phyloP scores from a whole-genome alignment of 1,140 invertebrate species.

The Caenorhabditis inopinata region DNA sequence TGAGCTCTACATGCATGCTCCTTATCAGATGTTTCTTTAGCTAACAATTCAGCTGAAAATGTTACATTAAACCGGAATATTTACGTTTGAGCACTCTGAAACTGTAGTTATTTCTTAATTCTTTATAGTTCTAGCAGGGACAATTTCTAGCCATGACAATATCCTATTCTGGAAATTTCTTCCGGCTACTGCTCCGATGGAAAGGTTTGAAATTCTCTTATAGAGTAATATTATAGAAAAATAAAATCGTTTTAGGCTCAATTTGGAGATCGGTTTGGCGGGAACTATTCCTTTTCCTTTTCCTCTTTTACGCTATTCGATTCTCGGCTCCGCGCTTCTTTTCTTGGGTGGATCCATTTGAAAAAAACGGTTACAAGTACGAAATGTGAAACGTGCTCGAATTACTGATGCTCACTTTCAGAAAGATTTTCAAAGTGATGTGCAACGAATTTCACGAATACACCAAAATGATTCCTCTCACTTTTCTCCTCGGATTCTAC shows the following conservation, averaged over 20 bases:
- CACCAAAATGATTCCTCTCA: constrained; percentile 43
- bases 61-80: too few species aligned
- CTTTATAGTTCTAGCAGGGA: neutral
- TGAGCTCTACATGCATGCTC: too few species aligned
- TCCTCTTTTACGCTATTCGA: constrained; percentile 33
- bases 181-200: constrained; percentile 39
- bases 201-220: constrained; percentile 17
- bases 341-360: constrained; percentile 10
- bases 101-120: neutral
- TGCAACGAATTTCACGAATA: constrained; percentile 39
- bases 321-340: constrained; percentile 24
- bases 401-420: neutral
- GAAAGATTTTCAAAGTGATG: constrained; percentile 28
- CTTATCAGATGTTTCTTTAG: neutral
- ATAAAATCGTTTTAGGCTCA: neutral
- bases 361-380: neutral
- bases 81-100: too few species aligned
- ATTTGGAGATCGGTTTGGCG: constrained; percentile 39
- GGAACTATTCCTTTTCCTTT: constrained; percentile 32
- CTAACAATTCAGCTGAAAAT: too few species aligned
- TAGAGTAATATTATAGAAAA: neutral
- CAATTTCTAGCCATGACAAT: constrained; percentile 36
- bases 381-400: neutral
- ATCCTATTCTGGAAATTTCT: constrained; percentile 34
- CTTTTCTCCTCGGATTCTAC: constrained; percentile 41